Percentiles rank a stretch among this genome's conserved stretches.
Evolutionary conservation across 2,888 invertebrate genomes (phyloP).

Genomic region (Parnassius orleans): DNA sequence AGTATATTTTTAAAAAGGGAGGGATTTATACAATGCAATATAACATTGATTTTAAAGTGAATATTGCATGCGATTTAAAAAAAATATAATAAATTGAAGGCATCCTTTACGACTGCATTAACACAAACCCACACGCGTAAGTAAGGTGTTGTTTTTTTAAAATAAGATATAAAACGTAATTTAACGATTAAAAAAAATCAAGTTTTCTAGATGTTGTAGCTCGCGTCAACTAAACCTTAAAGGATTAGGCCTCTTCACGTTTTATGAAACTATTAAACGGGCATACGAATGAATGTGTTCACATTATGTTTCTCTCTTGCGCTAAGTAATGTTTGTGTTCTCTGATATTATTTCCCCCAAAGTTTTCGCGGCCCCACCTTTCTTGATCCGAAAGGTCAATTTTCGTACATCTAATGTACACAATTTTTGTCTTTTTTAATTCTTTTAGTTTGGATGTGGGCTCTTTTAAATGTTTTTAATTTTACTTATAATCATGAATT

Average conservation of each 20-base stretch:
- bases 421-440: constrained; percentile 55
- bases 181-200: constrained; percentile 13
- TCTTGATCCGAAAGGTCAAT: constrained; percentile 35
- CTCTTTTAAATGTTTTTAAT: constrained; percentile 63
- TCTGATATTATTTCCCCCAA: constrained; percentile 42
- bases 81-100: constrained; percentile 33
- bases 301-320: constrained; percentile 32
- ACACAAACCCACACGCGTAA: constrained; percentile 79
- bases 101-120: constrained; percentile 61
- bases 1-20: constrained; percentile 15
- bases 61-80: constrained; percentile 42
- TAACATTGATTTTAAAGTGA: constrained; percentile 43
- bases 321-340: constrained; percentile 29
- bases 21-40: constrained; percentile 27
- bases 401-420: constrained; percentile 50
- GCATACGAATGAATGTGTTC: constrained; percentile 23
- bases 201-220: constrained; percentile 12
- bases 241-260: constrained; percentile 1
- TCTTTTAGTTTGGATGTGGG: constrained; percentile 68
- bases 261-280: not conserved
- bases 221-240: constrained; percentile 22
- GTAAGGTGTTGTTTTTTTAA: constrained; percentile 47
- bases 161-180: constrained; percentile 37
- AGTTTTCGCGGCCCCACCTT: constrained; percentile 41
- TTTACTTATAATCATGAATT: constrained; percentile 43